phyloP scores from a whole-genome alignment of 2,113 vertebrate species.

The Lepus timidus region DNA sequence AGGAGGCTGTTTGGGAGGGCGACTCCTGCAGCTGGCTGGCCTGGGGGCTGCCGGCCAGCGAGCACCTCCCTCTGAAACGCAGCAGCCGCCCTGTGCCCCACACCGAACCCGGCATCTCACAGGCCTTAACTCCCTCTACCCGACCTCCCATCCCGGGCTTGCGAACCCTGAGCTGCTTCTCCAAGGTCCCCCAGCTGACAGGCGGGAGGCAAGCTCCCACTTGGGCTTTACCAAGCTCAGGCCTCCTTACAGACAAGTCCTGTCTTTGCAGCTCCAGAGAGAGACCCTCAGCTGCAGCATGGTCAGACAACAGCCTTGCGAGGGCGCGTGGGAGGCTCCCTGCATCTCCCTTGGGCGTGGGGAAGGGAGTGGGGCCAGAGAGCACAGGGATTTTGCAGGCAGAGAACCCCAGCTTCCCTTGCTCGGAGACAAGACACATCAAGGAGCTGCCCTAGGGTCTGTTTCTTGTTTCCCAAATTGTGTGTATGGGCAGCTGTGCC shows the following conservation, averaged over 20 bases:
- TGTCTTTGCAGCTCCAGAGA: not conserved
- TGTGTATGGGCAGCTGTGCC: constrained; percentile 71
- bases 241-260: not conserved
- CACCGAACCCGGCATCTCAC: not conserved
- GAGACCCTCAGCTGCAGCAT: too few relatives aligned
- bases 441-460: constrained; percentile 38
- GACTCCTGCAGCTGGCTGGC: not conserved
- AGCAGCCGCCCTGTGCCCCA: not conserved
- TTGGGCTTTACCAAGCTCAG: not conserved
- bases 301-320: too few relatives aligned
- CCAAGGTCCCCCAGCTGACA: not conserved
- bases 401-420: not conserved
- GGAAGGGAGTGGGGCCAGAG: too few relatives aligned
- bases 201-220: not conserved
- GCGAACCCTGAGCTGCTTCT: not conserved
- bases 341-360: not conserved
- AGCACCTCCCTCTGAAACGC: not conserved
- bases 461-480: constrained; percentile 71
- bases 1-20: not conserved
- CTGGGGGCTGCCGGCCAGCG: not conserved
- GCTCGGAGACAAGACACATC: not conserved
- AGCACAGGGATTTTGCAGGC: too few relatives aligned
- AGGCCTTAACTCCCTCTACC: not conserved
- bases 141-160: not conserved
- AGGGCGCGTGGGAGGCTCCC: not conserved